A percentile compares a stretch with the other conserved stretches of the same genome.
These are phyloP conservation scores for Drosophila nigrodunni DNA, from an alignment of 1,140 invertebrate species.

Conservation along the genomic window DNA sequence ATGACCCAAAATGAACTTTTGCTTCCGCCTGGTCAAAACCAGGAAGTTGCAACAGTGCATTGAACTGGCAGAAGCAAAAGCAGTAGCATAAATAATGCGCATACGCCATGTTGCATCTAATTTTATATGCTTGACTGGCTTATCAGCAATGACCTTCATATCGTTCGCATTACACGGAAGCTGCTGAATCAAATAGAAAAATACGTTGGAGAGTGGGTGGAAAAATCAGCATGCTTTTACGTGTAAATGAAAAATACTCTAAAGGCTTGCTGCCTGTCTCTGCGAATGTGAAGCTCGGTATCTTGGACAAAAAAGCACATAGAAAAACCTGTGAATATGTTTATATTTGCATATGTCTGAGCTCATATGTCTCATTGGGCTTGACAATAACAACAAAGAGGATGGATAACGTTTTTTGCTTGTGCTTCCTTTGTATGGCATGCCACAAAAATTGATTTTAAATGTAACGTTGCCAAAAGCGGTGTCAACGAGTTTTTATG, in stretches of 20 bases:
- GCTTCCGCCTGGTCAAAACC: constrained; percentile 50
- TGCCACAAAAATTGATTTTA: constrained; percentile 78
- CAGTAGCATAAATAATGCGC: constrained; percentile 16
- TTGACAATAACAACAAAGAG: constrained; percentile 29
- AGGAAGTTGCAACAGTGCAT: constrained; percentile 61
- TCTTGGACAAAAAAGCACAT: constrained; percentile 21
- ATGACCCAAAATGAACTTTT: constrained; percentile 47
- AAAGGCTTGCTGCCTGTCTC: constrained; percentile 14
- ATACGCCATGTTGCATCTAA: constrained; percentile 28
- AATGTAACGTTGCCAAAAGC: constrained; percentile 66
- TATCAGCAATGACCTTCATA: constrained; percentile 78
- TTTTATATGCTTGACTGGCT: constrained; percentile 51
- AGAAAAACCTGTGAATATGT: constrained; percentile 49
- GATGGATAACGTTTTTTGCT: constrained; percentile 36
- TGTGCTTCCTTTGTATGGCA: constrained; percentile 12
- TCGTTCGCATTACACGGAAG: constrained; percentile 44
- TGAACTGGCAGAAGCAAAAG: constrained; percentile 42
- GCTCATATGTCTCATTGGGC: constrained; percentile 35
- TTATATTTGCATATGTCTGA: constrained; percentile 71
- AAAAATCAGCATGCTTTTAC: neutral
- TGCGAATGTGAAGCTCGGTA: neutral
- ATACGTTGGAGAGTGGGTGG: neutral
- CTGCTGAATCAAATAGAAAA: constrained; percentile 29
- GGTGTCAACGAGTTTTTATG: constrained; percentile 45
- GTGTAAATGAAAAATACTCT: constrained; percentile 44